phyloP scores from a whole-genome alignment of 2,113 vertebrate species.

The Amia ocellicauda region DNA sequence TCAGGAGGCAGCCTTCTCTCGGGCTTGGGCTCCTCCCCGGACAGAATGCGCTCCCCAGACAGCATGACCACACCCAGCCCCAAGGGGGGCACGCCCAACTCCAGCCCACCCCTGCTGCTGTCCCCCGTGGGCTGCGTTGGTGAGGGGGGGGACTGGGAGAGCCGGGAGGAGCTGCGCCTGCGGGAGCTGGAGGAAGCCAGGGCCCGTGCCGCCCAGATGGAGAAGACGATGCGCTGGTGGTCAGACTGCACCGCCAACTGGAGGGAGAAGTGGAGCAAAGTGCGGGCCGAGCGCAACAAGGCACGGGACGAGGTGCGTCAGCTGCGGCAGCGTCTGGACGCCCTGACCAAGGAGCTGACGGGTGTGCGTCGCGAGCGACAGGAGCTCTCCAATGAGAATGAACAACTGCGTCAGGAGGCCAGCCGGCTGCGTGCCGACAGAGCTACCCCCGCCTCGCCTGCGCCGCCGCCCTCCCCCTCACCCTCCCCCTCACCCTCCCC shows the following conservation, averaged over 20 bases:
- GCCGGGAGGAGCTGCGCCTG: slow-evolving; percentile 88
- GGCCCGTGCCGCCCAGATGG: slow-evolving; percentile 90
- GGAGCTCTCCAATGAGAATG: slow-evolving; percentile 77
- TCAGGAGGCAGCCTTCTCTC: slow-evolving; percentile 63
- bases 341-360: slow-evolving; percentile 88
- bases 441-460: slow-evolving; percentile 8
- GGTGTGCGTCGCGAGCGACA: slow-evolving; percentile 78
- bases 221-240: slow-evolving; percentile 99
- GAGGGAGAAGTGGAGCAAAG: slow-evolving; percentile 98
- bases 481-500: slow-evolving; percentile 43
- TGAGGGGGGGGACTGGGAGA: slow-evolving; percentile 88
- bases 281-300: slow-evolving; percentile 87
- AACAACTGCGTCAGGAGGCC: slow-evolving; percentile 62
- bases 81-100: slow-evolving; percentile 78
- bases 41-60: slow-evolving; percentile 73
- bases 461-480: slow-evolving; percentile 29
- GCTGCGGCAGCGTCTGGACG: slow-evolving; percentile 84
- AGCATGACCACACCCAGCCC: slow-evolving; percentile 79
- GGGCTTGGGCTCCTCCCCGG: slow-evolving; percentile 73
- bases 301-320: slow-evolving; percentile 89
- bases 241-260: slow-evolving; percentile 97
- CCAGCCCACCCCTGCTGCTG: slow-evolving; percentile 72
- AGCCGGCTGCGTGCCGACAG: slow-evolving; percentile 41
- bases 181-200: slow-evolving; percentile 91
- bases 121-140: slow-evolving; percentile 48